Evolutionary conservation across 2,113 vertebrate genomes (phyloP).

Genomic region (Amphilophus citrinellus): DNA sequence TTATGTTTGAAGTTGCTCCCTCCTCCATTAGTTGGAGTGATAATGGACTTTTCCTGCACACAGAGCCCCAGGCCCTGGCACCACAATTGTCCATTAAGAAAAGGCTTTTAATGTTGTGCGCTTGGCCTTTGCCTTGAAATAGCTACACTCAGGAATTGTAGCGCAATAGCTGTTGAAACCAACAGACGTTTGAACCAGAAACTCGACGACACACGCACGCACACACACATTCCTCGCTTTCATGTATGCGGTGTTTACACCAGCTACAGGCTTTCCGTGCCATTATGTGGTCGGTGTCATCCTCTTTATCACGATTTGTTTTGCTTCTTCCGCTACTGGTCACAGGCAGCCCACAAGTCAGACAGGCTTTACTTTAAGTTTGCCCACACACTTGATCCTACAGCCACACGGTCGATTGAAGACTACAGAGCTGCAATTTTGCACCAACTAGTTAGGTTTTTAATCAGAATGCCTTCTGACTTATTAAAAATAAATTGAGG

Average conservation of each 20-base stretch:
- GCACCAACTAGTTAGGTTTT: conserved; percentile 31
- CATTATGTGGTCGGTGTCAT: conserved; percentile 61
- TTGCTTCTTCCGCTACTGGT: conserved; percentile 63
- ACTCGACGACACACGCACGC: background rate
- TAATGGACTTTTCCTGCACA: conserved; percentile 75
- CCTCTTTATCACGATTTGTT: conserved; percentile 53
- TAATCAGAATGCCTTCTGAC: background rate
- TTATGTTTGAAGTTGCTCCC: conserved; percentile 60
- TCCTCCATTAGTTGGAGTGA: conserved; percentile 67
- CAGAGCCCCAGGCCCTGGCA: conserved; percentile 64
- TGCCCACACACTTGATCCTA: conserved; percentile 53
- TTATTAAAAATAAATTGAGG: background rate
- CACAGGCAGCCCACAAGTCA: conserved; percentile 46
- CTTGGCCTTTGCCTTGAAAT: conserved; percentile 59
- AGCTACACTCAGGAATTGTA: conserved; percentile 27
- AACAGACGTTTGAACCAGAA: conserved; percentile 22
- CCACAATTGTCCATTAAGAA: conserved; percentile 61
- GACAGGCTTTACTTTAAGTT: conserved; percentile 48
- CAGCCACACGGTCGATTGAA: conserved; percentile 34
- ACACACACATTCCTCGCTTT: conserved; percentile 22
- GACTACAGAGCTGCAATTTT: background rate
- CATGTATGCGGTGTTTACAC: conserved; percentile 52
- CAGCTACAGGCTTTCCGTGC: conserved; percentile 32
- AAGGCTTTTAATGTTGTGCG: conserved; percentile 48
- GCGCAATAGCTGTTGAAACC: background rate